Base-by-base conservation (phyloP, 2,797 vertebrate species). In the Lacerta agilis region DNA sequence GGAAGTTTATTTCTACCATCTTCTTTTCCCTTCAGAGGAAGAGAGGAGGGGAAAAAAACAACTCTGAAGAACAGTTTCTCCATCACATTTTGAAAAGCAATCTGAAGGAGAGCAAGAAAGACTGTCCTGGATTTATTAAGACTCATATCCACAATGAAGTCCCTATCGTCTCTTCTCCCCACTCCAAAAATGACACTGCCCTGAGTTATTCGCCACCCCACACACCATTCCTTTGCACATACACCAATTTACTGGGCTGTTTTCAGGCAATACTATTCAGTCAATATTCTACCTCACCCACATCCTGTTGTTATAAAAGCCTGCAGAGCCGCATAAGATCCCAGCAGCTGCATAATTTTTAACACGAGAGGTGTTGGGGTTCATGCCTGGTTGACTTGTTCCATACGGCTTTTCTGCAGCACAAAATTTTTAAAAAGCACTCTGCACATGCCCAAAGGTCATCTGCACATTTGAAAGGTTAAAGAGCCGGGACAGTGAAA, bases 1-100 rank as follows among this genome's bases (percentile, higher is more conserved):
- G 96, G 96, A 99, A 99, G 91, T 99, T 99, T 92, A 99, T 99
- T 96, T 99, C 99, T 77, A 99, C 99, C 99, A 99, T 99, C 96
- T 98, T 99, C 97, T 99, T 99, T 91, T 98, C 98, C 94, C 99
- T 99, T 88, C 78, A 92, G 79, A 79, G 94, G 25, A 25, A 45
- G 76, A 90, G 2, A 33, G 64, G 58, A 5, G 41, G 41, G 5
- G 49, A 49, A 15, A 49, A 49, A 49, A 49, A 49, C 49, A 49
- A 49, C 49, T 49, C 49, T 49, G 87, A 82, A 67, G 61, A 41
- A 20, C 43, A 58, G 45, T 33, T 75, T 82, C 27, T n/a, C 64
- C 29, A 23, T 77, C 58, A 82, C 41, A 77, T 67, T 87, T 77
- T 76, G 23, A 33, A 49, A 88, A 77, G 43, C 3, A n/a, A 78